Conservation (phyloP, 2,888 invertebrate species). For the Amblyteles armatorius region DNA sequence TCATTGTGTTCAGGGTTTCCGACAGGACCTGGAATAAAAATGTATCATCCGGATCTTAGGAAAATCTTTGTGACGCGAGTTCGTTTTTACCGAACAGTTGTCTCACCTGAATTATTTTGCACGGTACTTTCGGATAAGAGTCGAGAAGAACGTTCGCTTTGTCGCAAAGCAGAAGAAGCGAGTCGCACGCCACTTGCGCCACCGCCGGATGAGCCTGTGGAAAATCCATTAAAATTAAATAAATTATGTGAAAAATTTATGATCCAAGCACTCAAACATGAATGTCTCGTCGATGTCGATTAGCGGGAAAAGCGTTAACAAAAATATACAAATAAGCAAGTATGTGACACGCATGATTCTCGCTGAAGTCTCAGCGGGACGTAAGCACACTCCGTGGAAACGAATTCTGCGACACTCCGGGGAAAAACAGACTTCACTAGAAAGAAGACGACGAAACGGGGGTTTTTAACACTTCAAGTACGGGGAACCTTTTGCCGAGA, state of each 20-base stretch:
- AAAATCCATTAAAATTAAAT: constrained; percentile 47
- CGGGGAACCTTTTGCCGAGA: no score
- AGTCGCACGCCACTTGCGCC: constrained; percentile 94
- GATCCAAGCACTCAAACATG: neutral
- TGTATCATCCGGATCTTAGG: neutral
- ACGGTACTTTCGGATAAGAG: constrained; percentile 90
- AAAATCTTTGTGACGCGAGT: neutral
- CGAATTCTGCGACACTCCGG: constrained; percentile 71
- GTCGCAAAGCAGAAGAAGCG: constrained; percentile 91
- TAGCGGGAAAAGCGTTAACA: constrained; percentile 51
- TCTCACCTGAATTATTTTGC: constrained; percentile 86
- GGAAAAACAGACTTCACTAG: constrained; percentile 70
- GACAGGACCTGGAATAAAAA: constrained; percentile 83
- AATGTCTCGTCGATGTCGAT: constrained; percentile 21
- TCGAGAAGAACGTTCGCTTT: constrained; percentile 90
- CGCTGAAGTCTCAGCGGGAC: constrained; percentile 21
- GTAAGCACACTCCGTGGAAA: constrained; percentile 52
- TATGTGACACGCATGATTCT: constrained; percentile 23
- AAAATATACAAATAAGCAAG: constrained; percentile 9
- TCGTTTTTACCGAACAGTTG: neutral
- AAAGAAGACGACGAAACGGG: constrained; percentile 67
- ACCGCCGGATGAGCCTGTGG: constrained; percentile 86
- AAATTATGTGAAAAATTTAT: neutral
- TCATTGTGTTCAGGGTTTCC: constrained; percentile 85
- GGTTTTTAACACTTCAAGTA: neutral